These are phyloP conservation scores for Pterocles orientalis DNA, from an alignment of 2,113 vertebrate species.

Conservation along the genomic window DNA sequence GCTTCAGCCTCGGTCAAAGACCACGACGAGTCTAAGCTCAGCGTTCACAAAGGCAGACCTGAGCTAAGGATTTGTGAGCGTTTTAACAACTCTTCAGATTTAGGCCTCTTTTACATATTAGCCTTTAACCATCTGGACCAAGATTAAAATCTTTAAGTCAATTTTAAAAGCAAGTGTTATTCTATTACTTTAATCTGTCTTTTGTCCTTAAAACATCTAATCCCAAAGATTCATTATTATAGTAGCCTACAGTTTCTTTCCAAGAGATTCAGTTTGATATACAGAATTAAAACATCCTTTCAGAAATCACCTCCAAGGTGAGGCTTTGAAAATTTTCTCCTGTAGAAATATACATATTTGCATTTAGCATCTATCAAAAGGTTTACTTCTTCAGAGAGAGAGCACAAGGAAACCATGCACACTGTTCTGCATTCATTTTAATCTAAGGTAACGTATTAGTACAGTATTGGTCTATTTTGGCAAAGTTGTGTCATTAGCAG, in stretches of 20 bases:
- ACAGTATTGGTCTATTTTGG: not conserved
- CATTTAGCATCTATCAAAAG: not conserved
- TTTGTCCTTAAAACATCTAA: not conserved
- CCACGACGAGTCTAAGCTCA: not conserved
- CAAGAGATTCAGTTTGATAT: not conserved
- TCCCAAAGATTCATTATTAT: not conserved
- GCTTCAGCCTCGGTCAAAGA: not conserved
- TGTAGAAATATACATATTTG: not conserved
- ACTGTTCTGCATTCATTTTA: not conserved
- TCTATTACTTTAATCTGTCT: not conserved
- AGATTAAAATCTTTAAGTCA: not conserved
- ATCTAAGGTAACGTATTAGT: not conserved
- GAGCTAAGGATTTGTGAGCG: not conserved
- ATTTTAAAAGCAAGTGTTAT: not conserved
- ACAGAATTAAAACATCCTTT: not conserved
- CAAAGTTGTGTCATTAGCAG: not conserved
- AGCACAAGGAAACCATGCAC: not conserved
- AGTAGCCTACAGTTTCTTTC: not conserved
- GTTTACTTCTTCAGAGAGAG: not conserved
- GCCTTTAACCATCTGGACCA: not conserved
- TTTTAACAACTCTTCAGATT: not conserved
- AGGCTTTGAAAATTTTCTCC: not conserved
- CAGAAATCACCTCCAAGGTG: not conserved
- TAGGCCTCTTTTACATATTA: not conserved
- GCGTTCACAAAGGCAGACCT: not conserved